Percentiles rank a stretch among this genome's conserved stretches.
Evolutionary conservation across 2,888 invertebrate species (phyloP).

Genomic region (Scaptomyza cyrtandrae): DNA sequence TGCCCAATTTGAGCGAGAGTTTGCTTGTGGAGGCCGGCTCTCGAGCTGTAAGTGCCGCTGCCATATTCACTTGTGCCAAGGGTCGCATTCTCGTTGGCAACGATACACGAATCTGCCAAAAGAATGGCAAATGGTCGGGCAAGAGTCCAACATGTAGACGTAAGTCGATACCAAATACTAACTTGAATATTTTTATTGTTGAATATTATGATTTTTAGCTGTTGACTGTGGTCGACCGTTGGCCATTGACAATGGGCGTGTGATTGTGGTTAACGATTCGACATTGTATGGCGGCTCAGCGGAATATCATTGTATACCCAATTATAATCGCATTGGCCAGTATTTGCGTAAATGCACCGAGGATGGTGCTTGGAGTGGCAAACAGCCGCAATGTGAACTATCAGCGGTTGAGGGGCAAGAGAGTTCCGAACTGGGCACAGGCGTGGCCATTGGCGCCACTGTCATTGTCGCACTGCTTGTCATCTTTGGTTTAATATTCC

Average conservation of each 20-base stretch:
- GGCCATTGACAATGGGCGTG: constrained; percentile 92
- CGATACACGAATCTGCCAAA: constrained; percentile 90
- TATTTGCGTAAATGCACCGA: constrained; percentile 93
- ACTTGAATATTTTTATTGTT: neutral
- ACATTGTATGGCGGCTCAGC: constrained; percentile 93
- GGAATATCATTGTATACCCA: constrained; percentile 95
- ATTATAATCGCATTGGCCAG: constrained; percentile 92
- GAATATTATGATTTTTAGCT: constrained; percentile 86
- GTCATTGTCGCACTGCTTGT: constrained; percentile 92
- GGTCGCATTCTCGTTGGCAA: constrained; percentile 93
- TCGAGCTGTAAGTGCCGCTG: constrained; percentile 91
- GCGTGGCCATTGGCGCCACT: constrained; percentile 93
- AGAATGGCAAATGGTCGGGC: constrained; percentile 93
- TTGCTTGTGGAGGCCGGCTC: constrained; percentile 87
- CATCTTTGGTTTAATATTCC: constrained; percentile 91
- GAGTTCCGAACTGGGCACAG: constrained; percentile 89
- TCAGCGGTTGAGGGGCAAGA: constrained; percentile 89
- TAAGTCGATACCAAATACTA: constrained; percentile 85
- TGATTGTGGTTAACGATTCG: constrained; percentile 93
- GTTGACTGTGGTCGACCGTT: constrained; percentile 93
- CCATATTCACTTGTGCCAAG: constrained; percentile 92
- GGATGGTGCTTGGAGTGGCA: constrained; percentile 94
- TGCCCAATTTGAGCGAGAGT: constrained; percentile 87
- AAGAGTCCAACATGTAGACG: constrained; percentile 91
- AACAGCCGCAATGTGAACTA: constrained; percentile 92